These are phyloP conservation scores for Charanyca ferruginea DNA, from an alignment of 2,888 invertebrate species.

Conservation along the genomic window DNA sequence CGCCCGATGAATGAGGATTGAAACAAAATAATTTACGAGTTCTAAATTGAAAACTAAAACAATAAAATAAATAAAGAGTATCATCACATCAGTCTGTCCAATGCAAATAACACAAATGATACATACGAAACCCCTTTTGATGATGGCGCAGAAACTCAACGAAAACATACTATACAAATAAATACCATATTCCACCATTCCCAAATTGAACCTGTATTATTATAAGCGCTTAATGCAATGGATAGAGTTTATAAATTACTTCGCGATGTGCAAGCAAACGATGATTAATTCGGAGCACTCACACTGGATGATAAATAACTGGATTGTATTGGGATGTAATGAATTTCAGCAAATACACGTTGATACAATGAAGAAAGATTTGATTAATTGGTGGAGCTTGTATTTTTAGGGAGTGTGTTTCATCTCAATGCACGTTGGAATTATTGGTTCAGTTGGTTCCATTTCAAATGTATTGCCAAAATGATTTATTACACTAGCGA, in stretches of 20 bases:
- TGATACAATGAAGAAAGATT: slow-evolving; percentile 24
- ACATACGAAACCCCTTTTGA: background rate
- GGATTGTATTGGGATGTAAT: slow-evolving; percentile 46
- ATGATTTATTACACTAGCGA: too few relatives aligned
- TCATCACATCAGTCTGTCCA: background rate
- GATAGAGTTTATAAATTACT: slow-evolving; percentile 60
- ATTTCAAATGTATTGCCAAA: slow-evolving; percentile 10
- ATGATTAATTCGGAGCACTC: slow-evolving; percentile 58
- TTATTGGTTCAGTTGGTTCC: slow-evolving; percentile 6
- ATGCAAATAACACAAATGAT: background rate
- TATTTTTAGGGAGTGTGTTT: slow-evolving; percentile 25
- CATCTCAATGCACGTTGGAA: background rate
- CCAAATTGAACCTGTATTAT: slow-evolving; percentile 39
- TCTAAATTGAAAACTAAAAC: background rate
- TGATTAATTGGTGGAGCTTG: slow-evolving; percentile 39
- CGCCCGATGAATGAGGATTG: background rate
- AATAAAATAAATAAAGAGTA: background rate
- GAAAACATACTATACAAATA: slow-evolving; percentile 26
- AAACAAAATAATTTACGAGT: background rate
- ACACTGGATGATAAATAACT: slow-evolving; percentile 59
- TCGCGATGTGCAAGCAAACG: slow-evolving; percentile 40
- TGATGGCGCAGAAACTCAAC: slow-evolving; percentile 9
- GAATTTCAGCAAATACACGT: slow-evolving; percentile 51
- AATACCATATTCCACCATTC: slow-evolving; percentile 26
- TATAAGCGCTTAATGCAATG: slow-evolving; percentile 50